Percentiles rank a stretch among this genome's conserved stretches.
These are phyloP conservation scores for Trachelus stipa DNA, from an alignment of 2,888 invertebrate species.

Conservation along the genomic window DNA sequence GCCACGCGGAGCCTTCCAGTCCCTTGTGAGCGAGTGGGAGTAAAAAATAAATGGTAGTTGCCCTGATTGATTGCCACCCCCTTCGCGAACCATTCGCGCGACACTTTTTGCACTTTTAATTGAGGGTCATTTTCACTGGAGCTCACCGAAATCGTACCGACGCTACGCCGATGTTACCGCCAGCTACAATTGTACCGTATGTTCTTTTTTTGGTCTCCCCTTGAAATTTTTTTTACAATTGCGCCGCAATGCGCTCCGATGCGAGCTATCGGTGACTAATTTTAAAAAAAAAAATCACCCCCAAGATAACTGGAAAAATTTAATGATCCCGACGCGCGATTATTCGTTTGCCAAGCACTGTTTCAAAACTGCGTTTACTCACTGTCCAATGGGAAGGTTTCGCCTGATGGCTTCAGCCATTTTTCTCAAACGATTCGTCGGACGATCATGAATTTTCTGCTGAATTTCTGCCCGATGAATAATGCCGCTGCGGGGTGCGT, in stretches of 20 bases:
- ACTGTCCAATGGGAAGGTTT: not conserved
- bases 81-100: conserved; percentile 20
- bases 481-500: not conserved
- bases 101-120: conserved; percentile 36
- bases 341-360: not conserved
- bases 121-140: conserved; percentile 44
- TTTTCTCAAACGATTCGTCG: not conserved
- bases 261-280: not conserved
- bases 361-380: not conserved
- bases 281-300: not conserved
- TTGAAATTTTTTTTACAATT: not conserved
- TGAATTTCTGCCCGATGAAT: not conserved
- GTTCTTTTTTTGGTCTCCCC: not conserved
- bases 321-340: not conserved
- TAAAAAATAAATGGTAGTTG: conserved; percentile 44
- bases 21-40: conserved; percentile 14
- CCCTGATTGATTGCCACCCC: conserved; percentile 44
- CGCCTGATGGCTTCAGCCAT: not conserved
- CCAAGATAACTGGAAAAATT: not conserved
- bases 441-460: not conserved
- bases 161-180: not conserved
- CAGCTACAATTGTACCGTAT: not conserved
- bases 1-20: conserved; percentile 5
- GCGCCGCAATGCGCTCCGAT: not conserved
- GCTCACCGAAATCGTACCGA: not conserved